phyloP scores from a whole-genome alignment of 2,113 vertebrate genomes.

The Melanostigma gelatinosum region DNA sequence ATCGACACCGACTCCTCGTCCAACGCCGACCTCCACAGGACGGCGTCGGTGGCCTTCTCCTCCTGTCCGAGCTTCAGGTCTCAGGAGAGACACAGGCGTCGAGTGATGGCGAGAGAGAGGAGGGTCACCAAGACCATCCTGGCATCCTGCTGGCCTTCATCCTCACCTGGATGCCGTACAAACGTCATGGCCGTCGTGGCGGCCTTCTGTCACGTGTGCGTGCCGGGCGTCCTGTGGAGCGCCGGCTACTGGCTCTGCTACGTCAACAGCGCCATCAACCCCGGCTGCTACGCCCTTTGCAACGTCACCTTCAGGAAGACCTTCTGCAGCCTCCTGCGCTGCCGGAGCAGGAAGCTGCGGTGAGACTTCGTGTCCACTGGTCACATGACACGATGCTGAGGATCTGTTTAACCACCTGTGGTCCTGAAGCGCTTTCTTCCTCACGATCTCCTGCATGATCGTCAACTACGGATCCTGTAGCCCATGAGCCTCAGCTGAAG shows the following conservation, averaged over 20 bases:
- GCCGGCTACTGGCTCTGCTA: conserved; percentile 95
- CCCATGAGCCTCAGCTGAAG: background rate
- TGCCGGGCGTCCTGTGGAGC: conserved; percentile 88
- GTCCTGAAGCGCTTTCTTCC: background rate
- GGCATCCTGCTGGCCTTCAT: conserved; percentile 94
- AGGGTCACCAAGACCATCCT: conserved; percentile 95
- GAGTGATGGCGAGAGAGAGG: conserved; percentile 88
- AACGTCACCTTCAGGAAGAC: conserved; percentile 95
- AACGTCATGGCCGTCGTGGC: conserved; percentile 94
- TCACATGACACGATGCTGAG: background rate
- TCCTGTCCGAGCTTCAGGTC: conserved; percentile 78
- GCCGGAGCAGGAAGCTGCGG: conserved; percentile 67
- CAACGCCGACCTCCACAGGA: conserved; percentile 69
- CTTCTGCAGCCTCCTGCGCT: conserved; percentile 91
- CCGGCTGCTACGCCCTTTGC: conserved; percentile 94
- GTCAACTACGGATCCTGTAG: too few relatives aligned
- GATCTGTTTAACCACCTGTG: too few relatives aligned
- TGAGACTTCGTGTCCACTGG: background rate
- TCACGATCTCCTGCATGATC: background rate
- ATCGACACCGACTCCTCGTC: conserved; percentile 25
- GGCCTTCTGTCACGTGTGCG: conserved; percentile 87
- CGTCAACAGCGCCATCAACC: conserved; percentile 95
- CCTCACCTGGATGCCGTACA: conserved; percentile 94
- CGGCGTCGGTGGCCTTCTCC: background rate
- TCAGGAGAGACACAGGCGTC: conserved; percentile 84